Percentiles rank a stretch among this genome's conserved stretches.
Conservation (phyloP, 1,140 invertebrate species). For the Aporrectodea caliginosa region DNA sequence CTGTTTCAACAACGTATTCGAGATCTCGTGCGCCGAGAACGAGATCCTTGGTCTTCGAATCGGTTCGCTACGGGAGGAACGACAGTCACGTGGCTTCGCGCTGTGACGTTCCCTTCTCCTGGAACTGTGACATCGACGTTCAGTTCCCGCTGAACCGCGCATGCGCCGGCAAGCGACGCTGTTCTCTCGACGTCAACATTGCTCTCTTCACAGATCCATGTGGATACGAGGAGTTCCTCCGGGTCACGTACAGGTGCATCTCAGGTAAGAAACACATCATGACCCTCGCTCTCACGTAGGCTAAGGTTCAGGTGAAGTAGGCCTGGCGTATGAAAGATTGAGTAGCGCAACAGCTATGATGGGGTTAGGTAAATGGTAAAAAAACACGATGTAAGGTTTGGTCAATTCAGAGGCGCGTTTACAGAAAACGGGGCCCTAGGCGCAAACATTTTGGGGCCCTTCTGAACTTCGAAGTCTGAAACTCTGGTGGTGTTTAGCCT, state of each 20-base stretch:
- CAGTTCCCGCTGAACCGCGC: constrained; percentile 30
- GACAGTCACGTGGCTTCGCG: constrained; percentile 24
- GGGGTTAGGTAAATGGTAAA: no score
- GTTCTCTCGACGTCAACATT: constrained; percentile 21
- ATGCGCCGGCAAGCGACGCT: constrained; percentile 28
- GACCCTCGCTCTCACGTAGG: no score
- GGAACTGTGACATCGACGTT: constrained; percentile 32
- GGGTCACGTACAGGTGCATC: constrained; percentile 29
- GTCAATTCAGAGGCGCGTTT: no score
- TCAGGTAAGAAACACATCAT: constrained; percentile 16
- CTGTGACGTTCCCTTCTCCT: constrained; percentile 19
- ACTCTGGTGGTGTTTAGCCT: no score
- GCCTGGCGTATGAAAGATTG: no score
- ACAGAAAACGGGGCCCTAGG: no score
- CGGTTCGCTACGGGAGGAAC: constrained; percentile 29
- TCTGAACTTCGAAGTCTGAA: no score
- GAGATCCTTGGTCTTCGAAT: constrained; percentile 17
- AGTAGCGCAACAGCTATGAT: no score
- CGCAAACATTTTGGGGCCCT: no score
- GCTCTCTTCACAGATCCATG: constrained; percentile 28
- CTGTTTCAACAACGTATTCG: constrained; percentile 17
- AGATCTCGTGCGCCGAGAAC: not conserved
- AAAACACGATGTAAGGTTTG: no score
- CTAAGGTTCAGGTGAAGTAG: no score
- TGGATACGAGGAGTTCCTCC: constrained; percentile 28